A percentile compares a stretch with the other conserved stretches of the same genome.
Evolutionary conservation across 2,797 vertebrate genomes (phyloP).

Genomic region (Bufotes viridis): DNA sequence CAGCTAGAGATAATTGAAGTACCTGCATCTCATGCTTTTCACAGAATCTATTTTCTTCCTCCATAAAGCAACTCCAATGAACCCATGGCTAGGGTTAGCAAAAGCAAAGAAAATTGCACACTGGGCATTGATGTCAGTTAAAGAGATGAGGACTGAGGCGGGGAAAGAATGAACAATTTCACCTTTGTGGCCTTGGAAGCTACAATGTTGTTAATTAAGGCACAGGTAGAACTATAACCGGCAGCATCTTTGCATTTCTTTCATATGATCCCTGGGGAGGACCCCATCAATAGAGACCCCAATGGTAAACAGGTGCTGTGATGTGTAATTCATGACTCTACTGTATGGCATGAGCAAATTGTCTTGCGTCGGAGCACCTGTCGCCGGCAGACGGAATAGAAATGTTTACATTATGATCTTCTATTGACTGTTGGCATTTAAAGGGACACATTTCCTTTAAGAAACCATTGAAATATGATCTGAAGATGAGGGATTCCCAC

Average conservation of each 20-base stretch:
- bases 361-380: slow-evolving; percentile 23
- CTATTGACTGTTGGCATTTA: slow-evolving; percentile 11
- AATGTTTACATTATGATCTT: slow-evolving; percentile 14
- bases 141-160: slow-evolving; percentile 44
- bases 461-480: too few species aligned
- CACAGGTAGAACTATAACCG: slow-evolving; percentile 45
- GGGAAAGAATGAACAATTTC: slow-evolving; percentile 58
- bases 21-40: slow-evolving; percentile 63
- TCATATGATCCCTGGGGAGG: slow-evolving; percentile 30
- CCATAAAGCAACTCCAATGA: slow-evolving; percentile 59
- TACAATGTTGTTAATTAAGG: slow-evolving; percentile 57
- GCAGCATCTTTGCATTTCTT: slow-evolving; percentile 29
- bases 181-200: slow-evolving; percentile 52
- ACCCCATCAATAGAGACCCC: slow-evolving; percentile 2
- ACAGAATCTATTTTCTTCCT: slow-evolving; percentile 61
- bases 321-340: slow-evolving; percentile 38
- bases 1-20: slow-evolving; percentile 63
- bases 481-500: too few species aligned
- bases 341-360: slow-evolving; percentile 37
- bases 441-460: too few species aligned
- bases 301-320: slow-evolving; percentile 33
- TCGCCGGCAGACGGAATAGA: not conserved
- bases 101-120: slow-evolving; percentile 54
- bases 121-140: slow-evolving; percentile 56
- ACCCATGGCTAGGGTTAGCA: slow-evolving; percentile 48